A percentile compares a stretch with the other conserved stretches of the same genome.
Conservation (phyloP, 2,888 invertebrate genomes). For the Linhomoeus sp. region DNA sequence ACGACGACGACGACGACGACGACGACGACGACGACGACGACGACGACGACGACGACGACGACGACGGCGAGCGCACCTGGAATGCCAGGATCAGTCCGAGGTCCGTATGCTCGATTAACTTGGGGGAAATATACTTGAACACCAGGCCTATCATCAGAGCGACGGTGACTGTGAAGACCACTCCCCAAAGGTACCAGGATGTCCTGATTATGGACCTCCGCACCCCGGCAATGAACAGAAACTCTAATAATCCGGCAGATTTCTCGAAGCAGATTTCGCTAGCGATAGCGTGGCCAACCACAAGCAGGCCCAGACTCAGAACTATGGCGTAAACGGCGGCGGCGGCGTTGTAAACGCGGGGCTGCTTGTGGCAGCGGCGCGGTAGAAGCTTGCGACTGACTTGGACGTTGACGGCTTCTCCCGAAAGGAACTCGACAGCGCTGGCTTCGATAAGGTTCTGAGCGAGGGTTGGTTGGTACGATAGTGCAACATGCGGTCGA, state of each 20-base stretch:
- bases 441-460: background rate
- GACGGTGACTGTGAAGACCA: too few species aligned
- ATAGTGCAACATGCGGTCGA: too few species aligned
- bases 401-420: background rate
- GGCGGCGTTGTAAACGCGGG: background rate
- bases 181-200: background rate
- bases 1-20: too few species aligned
- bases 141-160: too few species aligned
- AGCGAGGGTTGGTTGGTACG: too few species aligned
- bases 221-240: slow-evolving; percentile 1
- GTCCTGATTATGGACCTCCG: background rate
- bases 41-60: too few species aligned
- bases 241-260: slow-evolving; percentile 1
- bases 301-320: background rate
- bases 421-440: background rate
- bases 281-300: background rate
- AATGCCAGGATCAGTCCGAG: too few species aligned
- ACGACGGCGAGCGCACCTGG: background rate
- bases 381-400: background rate
- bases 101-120: background rate
- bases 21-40: too few species aligned
- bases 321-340: background rate
- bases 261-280: slow-evolving; percentile 4
- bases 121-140: background rate
- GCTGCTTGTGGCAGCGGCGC: background rate